These are phyloP conservation scores for Sceloporus tristichus DNA, from an alignment of 2,113 vertebrate genomes.

Conservation along the genomic window DNA sequence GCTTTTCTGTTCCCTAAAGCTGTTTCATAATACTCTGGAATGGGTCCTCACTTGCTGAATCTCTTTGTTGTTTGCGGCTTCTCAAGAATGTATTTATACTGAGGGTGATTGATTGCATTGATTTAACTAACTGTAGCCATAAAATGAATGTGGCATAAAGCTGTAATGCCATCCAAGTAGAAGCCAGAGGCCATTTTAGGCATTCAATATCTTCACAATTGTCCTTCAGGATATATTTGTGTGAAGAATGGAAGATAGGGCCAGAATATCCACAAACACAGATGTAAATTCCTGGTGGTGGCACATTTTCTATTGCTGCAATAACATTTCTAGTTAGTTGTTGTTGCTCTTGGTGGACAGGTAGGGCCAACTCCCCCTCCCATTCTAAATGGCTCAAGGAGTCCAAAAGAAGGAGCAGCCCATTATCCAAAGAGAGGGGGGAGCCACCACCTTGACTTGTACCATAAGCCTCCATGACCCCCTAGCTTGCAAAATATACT, in stretches of 20 bases:
- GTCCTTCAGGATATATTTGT: slow-evolving; percentile 8
- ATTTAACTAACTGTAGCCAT: slow-evolving; percentile 25
- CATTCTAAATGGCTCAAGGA: background rate
- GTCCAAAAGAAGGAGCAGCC: no score
- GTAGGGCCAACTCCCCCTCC: no score
- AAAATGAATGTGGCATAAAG: slow-evolving; percentile 9
- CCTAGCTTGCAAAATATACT: no score
- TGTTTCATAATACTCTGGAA: background rate
- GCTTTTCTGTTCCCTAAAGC: background rate
- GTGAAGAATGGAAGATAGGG: background rate
- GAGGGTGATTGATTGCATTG: slow-evolving; percentile 18
- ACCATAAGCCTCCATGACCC: no score
- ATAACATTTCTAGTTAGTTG: background rate
- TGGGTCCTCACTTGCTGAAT: background rate
- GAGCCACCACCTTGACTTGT: no score
- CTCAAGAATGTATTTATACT: background rate
- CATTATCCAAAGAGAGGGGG: no score
- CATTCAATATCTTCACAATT: slow-evolving; percentile 1
- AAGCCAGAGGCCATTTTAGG: background rate
- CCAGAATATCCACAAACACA: slow-evolving; percentile 2
- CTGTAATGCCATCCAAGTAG: slow-evolving; percentile 2
- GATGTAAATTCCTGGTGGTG: background rate
- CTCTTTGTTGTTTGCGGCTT: background rate
- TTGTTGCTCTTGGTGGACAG: background rate
- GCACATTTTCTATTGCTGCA: background rate